Conservation (phyloP, 2,888 invertebrate genomes). For the Toxonevra muliebris region DNA sequence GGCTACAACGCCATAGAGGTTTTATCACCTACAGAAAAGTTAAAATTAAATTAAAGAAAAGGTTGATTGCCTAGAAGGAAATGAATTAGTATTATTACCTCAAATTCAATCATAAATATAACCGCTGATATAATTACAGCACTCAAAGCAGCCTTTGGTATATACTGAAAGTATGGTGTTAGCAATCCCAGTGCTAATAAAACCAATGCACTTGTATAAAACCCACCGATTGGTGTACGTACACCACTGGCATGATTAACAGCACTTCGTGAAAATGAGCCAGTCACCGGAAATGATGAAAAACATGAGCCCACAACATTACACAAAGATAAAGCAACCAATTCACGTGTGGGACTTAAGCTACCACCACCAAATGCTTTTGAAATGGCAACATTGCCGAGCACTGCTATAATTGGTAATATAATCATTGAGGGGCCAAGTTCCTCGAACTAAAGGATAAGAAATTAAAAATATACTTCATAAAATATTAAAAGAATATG, state of each 20-base stretch:
- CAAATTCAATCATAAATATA: slow-evolving; percentile 93
- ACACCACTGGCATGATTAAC: slow-evolving; percentile 97
- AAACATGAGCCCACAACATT: slow-evolving; percentile 90
- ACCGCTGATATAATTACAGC: slow-evolving; percentile 96
- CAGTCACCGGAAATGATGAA: slow-evolving; percentile 90
- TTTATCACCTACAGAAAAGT: slow-evolving; percentile 72
- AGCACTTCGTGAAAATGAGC: slow-evolving; percentile 88
- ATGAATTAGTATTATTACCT: slow-evolving; percentile 65
- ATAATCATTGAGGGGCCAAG: slow-evolving; percentile 86
- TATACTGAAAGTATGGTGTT: slow-evolving; percentile 89
- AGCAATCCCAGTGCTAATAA: slow-evolving; percentile 84
- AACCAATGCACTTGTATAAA: slow-evolving; percentile 84
- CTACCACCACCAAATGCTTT: slow-evolving; percentile 86
- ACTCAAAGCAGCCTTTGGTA: slow-evolving; percentile 88
- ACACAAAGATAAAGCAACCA: slow-evolving; percentile 84
- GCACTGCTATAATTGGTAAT: slow-evolving; percentile 87
- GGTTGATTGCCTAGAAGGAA: background rate
- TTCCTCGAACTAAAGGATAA: slow-evolving; percentile 70
- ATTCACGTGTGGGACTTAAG: slow-evolving; percentile 89
- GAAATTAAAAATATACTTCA: background rate
- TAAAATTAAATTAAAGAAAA: background rate
- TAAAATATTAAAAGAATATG: background rate
- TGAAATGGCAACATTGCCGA: slow-evolving; percentile 95
- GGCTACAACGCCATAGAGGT: slow-evolving; percentile 85
- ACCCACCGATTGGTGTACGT: slow-evolving; percentile 85